Conservation (phyloP, 2,888 invertebrate species). For the Leptura quadrifasciata region DNA sequence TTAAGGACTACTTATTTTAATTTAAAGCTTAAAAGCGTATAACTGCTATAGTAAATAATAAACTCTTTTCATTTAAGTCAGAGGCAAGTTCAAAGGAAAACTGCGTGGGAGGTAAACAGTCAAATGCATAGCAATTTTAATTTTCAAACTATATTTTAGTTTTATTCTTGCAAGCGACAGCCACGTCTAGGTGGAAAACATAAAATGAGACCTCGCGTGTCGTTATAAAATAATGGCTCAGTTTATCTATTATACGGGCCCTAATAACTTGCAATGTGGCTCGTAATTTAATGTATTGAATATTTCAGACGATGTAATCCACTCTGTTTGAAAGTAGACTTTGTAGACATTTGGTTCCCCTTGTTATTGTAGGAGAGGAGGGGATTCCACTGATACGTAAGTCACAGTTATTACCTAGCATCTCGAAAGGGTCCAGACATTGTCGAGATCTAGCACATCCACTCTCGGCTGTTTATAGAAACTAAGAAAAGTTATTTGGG, state of each 20-base stretch:
- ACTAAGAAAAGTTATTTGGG: too few relatives aligned
- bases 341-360: too few relatives aligned
- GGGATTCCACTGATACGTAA: too few relatives aligned
- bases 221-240: background rate
- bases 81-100: background rate
- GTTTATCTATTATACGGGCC: background rate
- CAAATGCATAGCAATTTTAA: background rate
- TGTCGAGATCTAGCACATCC: too few relatives aligned
- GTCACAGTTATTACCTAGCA: too few relatives aligned
- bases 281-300: background rate
- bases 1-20: constrained; percentile 7
- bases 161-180: background rate
- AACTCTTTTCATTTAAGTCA: background rate
- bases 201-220: constrained; percentile 1
- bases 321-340: background rate
- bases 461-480: too few relatives aligned
- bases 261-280: background rate
- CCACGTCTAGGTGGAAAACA: background rate
- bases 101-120: background rate
- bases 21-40: background rate
- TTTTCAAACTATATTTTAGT: constrained; percentile 3
- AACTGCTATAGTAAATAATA: constrained; percentile 1
- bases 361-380: too few relatives aligned
- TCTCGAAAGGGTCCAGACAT: too few relatives aligned
- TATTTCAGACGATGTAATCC: background rate